Evolutionary conservation across 2,113 vertebrate species (phyloP).

Genomic region (Candoia aspera): DNA sequence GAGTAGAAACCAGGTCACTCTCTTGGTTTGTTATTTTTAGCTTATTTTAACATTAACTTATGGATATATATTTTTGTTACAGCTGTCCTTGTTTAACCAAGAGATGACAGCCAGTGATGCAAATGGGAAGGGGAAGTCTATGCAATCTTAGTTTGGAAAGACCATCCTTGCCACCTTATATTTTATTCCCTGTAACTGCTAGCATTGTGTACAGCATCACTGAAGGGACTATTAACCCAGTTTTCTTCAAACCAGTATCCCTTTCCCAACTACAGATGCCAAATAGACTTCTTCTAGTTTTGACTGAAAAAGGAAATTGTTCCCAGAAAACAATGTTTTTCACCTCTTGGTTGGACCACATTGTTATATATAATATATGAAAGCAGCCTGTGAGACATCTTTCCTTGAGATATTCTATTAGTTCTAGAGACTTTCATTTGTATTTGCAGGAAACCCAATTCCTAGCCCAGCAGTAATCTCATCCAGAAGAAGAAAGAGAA

Average conservation of each 20-base stretch:
- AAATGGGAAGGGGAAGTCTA: not conserved
- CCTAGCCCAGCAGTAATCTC: not conserved
- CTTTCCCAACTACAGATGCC: not conserved
- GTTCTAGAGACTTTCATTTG: not conserved
- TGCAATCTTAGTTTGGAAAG: not conserved
- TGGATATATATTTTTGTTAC: not conserved
- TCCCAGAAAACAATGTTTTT: not conserved
- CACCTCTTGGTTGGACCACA: not conserved
- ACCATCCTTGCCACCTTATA: not conserved
- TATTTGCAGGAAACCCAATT: rapidly evolving
- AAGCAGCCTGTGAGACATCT: not conserved
- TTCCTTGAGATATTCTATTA: not conserved
- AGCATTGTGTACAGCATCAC: not conserved
- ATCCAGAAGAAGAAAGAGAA: rapidly evolving
- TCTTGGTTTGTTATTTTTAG: too few species aligned
- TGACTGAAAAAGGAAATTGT: not conserved
- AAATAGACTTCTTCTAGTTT: not conserved
- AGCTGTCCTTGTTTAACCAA: not conserved
- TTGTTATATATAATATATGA: not conserved
- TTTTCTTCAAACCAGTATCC: not conserved
- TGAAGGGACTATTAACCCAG: not conserved
- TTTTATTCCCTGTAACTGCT: not conserved
- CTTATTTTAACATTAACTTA: not conserved
- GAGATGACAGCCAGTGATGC: not conserved
- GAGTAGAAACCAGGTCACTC: too few species aligned